Conservation (phyloP, 1,140 invertebrate species). For the Drosophila athabasca region DNA sequence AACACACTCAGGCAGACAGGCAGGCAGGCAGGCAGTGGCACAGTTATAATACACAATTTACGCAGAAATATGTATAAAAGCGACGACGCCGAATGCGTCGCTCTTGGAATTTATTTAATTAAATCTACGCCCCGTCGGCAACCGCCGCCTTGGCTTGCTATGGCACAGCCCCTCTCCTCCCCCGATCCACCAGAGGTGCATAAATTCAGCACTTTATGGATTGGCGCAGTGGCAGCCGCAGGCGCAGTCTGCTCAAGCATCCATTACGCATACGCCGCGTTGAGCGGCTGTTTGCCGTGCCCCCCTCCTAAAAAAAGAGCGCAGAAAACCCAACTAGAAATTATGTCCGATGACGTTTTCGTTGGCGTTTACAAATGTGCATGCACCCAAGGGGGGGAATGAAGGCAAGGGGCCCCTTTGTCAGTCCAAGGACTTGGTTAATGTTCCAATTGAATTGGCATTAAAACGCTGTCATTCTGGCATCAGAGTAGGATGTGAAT, state of each 20-base stretch:
- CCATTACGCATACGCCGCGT: slow-evolving; percentile 65
- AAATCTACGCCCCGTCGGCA: slow-evolving; percentile 79
- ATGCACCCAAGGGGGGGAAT: slow-evolving; percentile 1
- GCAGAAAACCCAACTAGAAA: slow-evolving; percentile 29
- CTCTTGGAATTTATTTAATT: slow-evolving; percentile 82
- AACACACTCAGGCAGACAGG: slow-evolving; percentile 4
- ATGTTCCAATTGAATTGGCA: slow-evolving; percentile 44
- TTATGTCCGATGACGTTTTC: slow-evolving; percentile 59
- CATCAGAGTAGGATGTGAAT: slow-evolving; percentile 17
- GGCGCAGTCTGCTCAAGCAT: slow-evolving; percentile 39
- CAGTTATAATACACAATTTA: slow-evolving; percentile 59
- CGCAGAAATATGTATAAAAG: slow-evolving; percentile 58
- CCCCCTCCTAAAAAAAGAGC: neutral
- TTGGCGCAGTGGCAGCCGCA: slow-evolving; percentile 29
- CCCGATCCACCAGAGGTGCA: slow-evolving; percentile 61
- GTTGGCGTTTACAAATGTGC: slow-evolving; percentile 63
- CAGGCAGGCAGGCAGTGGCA: slow-evolving; percentile 31
- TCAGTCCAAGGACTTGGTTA: slow-evolving; percentile 7
- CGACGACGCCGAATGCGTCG: slow-evolving; percentile 52
- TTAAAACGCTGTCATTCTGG: slow-evolving; percentile 46
- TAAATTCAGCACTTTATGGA: slow-evolving; percentile 79
- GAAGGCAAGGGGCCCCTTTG: neutral
- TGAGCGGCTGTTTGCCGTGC: slow-evolving; percentile 15
- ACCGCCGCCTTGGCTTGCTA: slow-evolving; percentile 34
- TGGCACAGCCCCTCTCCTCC: slow-evolving; percentile 11